Evolutionary conservation across 2,797 vertebrate species (phyloP), one percentile per base, ranked within the genome.

Genomic region (Gephyroberyx darwinii): DNA sequence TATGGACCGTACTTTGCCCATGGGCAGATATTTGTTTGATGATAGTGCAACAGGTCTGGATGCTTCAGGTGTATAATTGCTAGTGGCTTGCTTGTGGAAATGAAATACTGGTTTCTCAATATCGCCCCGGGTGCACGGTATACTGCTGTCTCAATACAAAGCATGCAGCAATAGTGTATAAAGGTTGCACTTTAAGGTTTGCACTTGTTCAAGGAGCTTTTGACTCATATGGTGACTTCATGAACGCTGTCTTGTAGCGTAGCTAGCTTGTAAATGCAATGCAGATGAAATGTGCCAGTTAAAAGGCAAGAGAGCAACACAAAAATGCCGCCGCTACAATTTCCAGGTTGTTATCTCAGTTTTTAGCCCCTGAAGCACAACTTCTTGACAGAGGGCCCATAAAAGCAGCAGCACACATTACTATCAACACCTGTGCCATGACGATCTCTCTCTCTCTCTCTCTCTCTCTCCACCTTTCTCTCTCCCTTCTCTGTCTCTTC

Each of bases 11-110:
- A 75, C 80, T 74, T 84, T 56, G 89, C 91, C 92, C 82, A 76
- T 84, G 74, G 93, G 92, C 91, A 92, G 93, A 93, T 94, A 93
- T 93, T 93, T 94, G 92, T 93, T 93, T 94, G 92, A 93, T 94
- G 92, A 93, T 91, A 93, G 92, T 92, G 92, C 86, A 90, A 92
- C 89, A 88, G 90, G 87, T 91, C 90, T 92, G 88, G 88, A 93
- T 91, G 90, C 92, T 94, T 94, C 91, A 92, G 93, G 93, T 94
- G 93, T 91, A 92, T 93, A 94, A 94, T 92, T 93, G 93, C 92
- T 92, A 82, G 91, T 93, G 90, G 91, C 86, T 89, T 80, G 86
- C 89, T 90, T 82, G 90, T 91, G 91, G 91, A 93, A 92, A 92
- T 89, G 90, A 87, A 92, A 89, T 80, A 76, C 85, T 87, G 86